phyloP scores from a whole-genome alignment of 2,797 vertebrate species.

The Serranus cabrilla region DNA sequence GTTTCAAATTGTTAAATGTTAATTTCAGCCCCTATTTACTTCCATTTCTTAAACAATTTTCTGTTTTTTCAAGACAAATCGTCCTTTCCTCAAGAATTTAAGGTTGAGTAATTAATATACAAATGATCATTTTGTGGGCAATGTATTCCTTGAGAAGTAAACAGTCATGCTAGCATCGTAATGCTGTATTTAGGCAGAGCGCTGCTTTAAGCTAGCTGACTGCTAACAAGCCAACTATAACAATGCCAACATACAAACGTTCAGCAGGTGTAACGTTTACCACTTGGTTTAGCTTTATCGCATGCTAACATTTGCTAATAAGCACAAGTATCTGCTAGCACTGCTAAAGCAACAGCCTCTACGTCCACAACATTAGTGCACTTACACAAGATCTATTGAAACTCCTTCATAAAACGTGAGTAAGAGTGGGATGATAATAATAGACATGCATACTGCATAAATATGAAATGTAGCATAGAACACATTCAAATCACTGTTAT shows the following conservation, averaged over 20 bases:
- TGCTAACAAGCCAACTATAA: not conserved
- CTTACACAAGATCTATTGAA: slow-evolving; percentile 6
- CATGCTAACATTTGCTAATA: not conserved
- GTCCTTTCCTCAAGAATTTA: too few relatives aligned
- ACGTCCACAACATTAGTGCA: slow-evolving; percentile 28
- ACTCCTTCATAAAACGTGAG: not conserved
- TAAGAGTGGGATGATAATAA: not conserved
- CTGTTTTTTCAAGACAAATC: too few relatives aligned
- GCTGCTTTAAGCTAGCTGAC: not conserved
- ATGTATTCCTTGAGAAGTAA: too few relatives aligned
- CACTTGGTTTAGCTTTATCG: not conserved
- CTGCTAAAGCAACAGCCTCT: not conserved
- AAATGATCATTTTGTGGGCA: too few relatives aligned
- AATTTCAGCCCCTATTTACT: too few relatives aligned
- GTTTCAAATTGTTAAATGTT: too few relatives aligned
- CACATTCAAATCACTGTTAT: not conserved
- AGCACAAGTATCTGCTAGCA: not conserved
- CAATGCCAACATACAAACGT: not conserved
- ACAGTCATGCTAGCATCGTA: not conserved
- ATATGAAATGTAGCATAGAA: slow-evolving; percentile 26
- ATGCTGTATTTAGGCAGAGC: not conserved
- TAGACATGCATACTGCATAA: not conserved
- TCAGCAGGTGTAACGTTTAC: not conserved
- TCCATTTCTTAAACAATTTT: too few relatives aligned
- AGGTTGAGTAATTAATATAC: too few relatives aligned